Conservation (phyloP, 2,888 invertebrate species). For the Chelonus formosanus region DNA sequence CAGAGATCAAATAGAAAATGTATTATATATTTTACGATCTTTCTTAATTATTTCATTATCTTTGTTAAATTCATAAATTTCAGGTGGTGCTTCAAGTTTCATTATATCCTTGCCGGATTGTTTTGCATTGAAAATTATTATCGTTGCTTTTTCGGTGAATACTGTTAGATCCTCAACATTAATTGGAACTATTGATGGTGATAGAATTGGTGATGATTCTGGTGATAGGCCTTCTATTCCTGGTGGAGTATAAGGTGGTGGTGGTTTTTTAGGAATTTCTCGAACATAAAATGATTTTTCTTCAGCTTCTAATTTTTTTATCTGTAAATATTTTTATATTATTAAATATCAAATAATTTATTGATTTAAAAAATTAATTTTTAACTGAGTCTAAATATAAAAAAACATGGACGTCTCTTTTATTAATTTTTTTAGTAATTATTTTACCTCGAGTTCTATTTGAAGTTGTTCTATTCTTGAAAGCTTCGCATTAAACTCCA, state of each 20-base stretch:
- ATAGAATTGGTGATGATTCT: constrained; percentile 56
- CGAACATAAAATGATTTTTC: constrained; percentile 70
- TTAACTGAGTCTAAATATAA: too few species aligned
- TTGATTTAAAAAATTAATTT: too few species aligned
- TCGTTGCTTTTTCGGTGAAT: constrained; percentile 65
- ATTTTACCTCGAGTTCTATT: constrained; percentile 73
- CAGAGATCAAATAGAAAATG: constrained; percentile 73
- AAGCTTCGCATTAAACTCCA: constrained; percentile 69
- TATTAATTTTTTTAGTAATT: too few species aligned
- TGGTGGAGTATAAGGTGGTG: constrained; percentile 79
- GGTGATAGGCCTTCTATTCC: constrained; percentile 54
- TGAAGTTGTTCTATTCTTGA: constrained; percentile 72
- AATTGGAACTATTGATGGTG: constrained; percentile 63
- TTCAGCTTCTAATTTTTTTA: constrained; percentile 70
- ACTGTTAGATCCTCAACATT: constrained; percentile 65
- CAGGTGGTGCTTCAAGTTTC: constrained; percentile 54
- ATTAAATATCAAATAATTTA: neutral
- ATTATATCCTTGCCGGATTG: constrained; percentile 55
- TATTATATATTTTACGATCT: constrained; percentile 66
- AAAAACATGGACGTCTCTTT: too few species aligned
- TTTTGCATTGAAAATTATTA: constrained; percentile 65
- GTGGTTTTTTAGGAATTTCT: constrained; percentile 79
- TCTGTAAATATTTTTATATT: constrained; percentile 60
- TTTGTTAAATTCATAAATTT: constrained; percentile 55
- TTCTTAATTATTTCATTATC: constrained; percentile 53